Percentiles rank a stretch among this genome's conserved stretches.
phyloP scores from a whole-genome alignment of 2,888 invertebrate species.

The Pyrocoelia pectoralis region DNA sequence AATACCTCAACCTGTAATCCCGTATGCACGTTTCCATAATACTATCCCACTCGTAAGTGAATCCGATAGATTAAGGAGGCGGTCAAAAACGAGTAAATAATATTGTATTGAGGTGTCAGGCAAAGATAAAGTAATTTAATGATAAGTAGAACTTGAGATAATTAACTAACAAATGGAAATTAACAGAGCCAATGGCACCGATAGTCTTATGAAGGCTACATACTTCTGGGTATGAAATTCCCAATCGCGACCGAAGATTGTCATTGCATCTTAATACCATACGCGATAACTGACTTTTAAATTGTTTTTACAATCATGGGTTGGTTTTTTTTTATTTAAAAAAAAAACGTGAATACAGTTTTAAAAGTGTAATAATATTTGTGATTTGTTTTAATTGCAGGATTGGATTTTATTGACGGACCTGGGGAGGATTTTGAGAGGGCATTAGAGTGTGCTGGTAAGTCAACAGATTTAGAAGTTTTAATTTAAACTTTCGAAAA shows the following conservation, averaged over 20 bases:
- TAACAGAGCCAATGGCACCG: slow-evolving; percentile 49
- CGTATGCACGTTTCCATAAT: background rate
- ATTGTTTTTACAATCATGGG: slow-evolving; percentile 35
- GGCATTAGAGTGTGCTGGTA: slow-evolving; percentile 75
- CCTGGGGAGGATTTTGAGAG: slow-evolving; percentile 78
- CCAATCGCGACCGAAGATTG: slow-evolving; percentile 46
- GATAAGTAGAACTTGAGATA: slow-evolving; percentile 54
- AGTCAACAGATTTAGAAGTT: slow-evolving; percentile 43
- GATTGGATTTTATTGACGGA: slow-evolving; percentile 75
- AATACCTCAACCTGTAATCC: background rate
- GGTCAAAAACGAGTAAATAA: background rate
- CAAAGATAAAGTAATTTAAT: slow-evolving; percentile 31
- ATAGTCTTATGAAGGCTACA: slow-evolving; percentile 50
- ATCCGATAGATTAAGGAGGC: background rate
- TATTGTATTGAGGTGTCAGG: slow-evolving; percentile 4
- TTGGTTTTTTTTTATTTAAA: slow-evolving; percentile 38
- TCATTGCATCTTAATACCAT: slow-evolving; percentile 43
- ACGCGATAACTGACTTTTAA: slow-evolving; percentile 23
- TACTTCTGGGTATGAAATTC: slow-evolving; percentile 50
- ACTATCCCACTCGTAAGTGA: background rate
- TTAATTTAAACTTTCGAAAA: slow-evolving; percentile 10
- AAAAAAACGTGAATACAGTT: background rate
- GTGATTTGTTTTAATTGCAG: slow-evolving; percentile 58
- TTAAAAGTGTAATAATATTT: background rate
- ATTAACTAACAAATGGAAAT: slow-evolving; percentile 49